Evolutionary conservation across 2,113 vertebrate genomes (phyloP), one percentile per base, ranked within the genome.

Genomic region (Myotis lucifugus): DNA sequence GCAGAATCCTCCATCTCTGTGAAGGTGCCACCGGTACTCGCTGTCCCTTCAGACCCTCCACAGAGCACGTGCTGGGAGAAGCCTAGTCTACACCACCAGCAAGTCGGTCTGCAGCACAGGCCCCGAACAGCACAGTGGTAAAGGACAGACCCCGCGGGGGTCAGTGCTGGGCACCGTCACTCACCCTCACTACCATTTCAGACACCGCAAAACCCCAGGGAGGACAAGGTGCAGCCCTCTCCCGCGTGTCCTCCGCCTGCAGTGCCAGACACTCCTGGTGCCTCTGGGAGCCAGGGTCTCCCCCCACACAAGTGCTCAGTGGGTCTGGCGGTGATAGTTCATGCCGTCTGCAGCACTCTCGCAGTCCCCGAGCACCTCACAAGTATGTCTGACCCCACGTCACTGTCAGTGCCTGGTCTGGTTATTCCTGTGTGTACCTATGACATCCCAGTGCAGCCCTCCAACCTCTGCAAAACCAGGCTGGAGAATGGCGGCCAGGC

Each of bases 31-130:
- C 23, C 0, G 13, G 46, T 46, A 46, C 29, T 18, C 2, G 7
- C 32, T 32, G 27, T 34, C 25, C 85, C 74, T 61, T 50, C 1
- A 40, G 73, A 66, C 6, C 21, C 56, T 50, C 42, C 25, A 7
- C 0, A 19, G 37, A 48, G 1, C 17, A n/a, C 1, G 0, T 59
- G 46, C 37, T 4, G 3, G 21, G n/a, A 59, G 77, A 2, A 37
- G 29, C 50, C 76, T 11, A 6, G 2, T 48, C 37, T 32, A 46
- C 14, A 19, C 6, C 46, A n/a, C 37, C 15, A 56, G 29, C 46
- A 18, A 11, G 34, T 21, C 17, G 14, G 29, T 29, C 48, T 79
- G 29, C 27, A 52, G 34, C 76, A 32, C 21, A 70, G 7, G 40
- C 29, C 32, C 32, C 11, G 25, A 18, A 34, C 3, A 21, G 69